Base-by-base conservation (phyloP, 2,113 vertebrate genomes). In the Tiliqua scincoides region DNA sequence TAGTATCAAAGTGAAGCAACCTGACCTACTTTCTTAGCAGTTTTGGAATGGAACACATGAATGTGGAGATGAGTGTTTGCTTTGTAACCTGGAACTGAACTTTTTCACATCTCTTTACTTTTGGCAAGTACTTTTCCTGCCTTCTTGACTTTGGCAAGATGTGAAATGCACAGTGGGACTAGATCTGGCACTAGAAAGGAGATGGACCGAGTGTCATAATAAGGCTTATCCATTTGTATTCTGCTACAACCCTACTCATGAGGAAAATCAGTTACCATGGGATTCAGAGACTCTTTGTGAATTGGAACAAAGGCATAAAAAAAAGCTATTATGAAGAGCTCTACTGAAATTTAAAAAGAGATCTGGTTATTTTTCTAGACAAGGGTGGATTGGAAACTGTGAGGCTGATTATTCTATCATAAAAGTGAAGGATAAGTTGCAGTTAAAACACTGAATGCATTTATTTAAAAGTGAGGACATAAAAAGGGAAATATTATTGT, bases 341-440 rank as follows among this genome's bases (percentile, higher is more conserved):
- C 81, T 10, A 14, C 7, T 82, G 52, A 88, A 65, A 59, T 81
- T 88, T 78, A 82, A 90, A 77, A 62, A 88, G 79, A 87, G 76
- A 84, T 21, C 87, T 65, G 71, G 43, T 88, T 68, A 87, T 67
- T 48, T 48, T 40, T 59, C 67, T 80, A 30, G 72, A 79, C 63
- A 88, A 72, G 62, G 17, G 15, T 88, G 78, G 35, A 90, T 80
- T 74, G 85, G 83, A 94, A 91, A 79, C 75, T 52, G 15, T 85
- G 76, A 30, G 87, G 9, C 68, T 83, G 70, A 62, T 25, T 14
- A 43, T 27, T 25, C 67, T 83, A n/a, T 77, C 11, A 54, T 54
- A 20, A 76, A 32, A 76, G 35, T 57, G 81, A 23, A 32, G 76
- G 86, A 80, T 72, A 88, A 68, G 27, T 27, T 78, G 3, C 59